A percentile compares a stretch with the other conserved stretches of the same genome.
phyloP scores from a whole-genome alignment of 2,113 vertebrate genomes.

The Megaceryle torquata region DNA sequence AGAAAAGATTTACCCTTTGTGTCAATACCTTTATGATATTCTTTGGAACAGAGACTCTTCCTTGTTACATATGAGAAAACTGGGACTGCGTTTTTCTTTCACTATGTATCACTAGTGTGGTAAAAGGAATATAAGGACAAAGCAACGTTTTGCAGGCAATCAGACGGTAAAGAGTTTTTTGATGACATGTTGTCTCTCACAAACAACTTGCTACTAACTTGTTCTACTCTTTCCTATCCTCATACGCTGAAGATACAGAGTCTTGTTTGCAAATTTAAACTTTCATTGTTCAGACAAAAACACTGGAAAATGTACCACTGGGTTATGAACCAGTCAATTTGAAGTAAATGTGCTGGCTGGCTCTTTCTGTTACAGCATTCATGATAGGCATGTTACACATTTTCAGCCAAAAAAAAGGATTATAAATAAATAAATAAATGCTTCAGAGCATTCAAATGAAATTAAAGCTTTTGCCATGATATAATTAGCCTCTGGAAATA shows the following conservation, averaged over 20 bases:
- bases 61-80: neutral
- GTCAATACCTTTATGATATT: neutral
- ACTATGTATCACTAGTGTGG: neutral
- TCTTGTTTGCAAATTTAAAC: constrained; percentile 47
- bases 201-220: constrained; percentile 27
- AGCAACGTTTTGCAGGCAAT: neutral
- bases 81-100: neutral
- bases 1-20: neutral
- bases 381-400: constrained; percentile 1
- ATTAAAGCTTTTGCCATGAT: neutral
- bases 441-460: neutral
- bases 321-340: constrained; percentile 60
- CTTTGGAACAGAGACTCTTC: neutral
- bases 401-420: neutral
- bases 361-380: constrained; percentile 6
- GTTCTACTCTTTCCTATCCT: neutral
- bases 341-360: constrained; percentile 51
- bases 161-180: neutral
- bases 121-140: neutral
- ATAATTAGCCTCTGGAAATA: neutral
- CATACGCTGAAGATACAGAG: neutral
- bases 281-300: constrained; percentile 39
- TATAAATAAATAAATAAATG: neutral
- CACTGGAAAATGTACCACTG: neutral
- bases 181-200: constrained; percentile 34